Evolutionary conservation across 2,797 vertebrate genomes (phyloP), one percentile per base, ranked within the genome.

Genomic region (Falco berigora): DNA sequence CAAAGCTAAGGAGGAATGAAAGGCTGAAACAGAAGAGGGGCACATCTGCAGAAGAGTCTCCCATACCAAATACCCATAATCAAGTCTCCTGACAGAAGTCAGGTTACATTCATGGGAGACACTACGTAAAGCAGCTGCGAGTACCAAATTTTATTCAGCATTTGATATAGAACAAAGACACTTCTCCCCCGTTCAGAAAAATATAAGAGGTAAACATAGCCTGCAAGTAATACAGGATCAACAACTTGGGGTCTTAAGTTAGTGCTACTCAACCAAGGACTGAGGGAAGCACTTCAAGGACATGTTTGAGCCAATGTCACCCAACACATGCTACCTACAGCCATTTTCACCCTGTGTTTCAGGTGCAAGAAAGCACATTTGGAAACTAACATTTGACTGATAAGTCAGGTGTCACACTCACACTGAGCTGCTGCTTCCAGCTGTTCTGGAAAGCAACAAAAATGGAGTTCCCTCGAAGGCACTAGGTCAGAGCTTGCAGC

Each of bases 371-470:
- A 81, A 90, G 46, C 42, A 50, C 30, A 56, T 30, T 34, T 62
- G 50, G 69, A 86, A 75, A 42, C 14, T 40, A 88, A 77, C 46
- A 72, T 76, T 36, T 49, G 47, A 72, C 28, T 32, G 25, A 8
- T 30, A 84, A 88, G 27, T 21, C 64, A 78, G 30, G 36, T 10
- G 6, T 75, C 34, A 40, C 68, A 47, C 30, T 58, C 75, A 58
- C 42, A 62, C 30, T 55, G 61, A 89, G 38, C 22, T 69, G 59
- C 42, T 28, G 17, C 59, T 93, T 84, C 59, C 73, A 90, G 73
- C 36, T 86, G 36, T 36, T 92, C 76, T 69, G 59, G 53, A 92
- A 88, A 78, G 53, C 72, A 79, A 49, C 27, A 78, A 66, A 91
- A 81, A 76, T 13, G 24, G 76, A 92, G 62, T 27, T 93, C 42